These are phyloP conservation scores for Abrostola triplasia DNA, from an alignment of 2,888 invertebrate genomes.

Conservation along the genomic window DNA sequence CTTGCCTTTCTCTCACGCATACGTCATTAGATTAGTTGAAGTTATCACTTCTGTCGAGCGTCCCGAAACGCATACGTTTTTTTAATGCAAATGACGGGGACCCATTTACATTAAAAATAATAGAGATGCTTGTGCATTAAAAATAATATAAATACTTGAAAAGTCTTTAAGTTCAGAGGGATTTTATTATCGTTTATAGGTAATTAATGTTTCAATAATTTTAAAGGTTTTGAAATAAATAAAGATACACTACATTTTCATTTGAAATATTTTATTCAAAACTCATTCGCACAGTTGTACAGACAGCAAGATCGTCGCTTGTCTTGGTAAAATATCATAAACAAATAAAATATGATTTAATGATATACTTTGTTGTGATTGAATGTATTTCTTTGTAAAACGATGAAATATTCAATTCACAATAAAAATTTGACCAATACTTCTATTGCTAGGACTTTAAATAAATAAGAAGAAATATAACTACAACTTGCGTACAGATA, in stretches of 20 bases:
- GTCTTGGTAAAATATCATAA: slow-evolving; percentile 76
- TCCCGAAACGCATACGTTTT: too few relatives aligned
- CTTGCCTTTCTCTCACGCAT: too few relatives aligned
- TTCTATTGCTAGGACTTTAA: slow-evolving; percentile 84
- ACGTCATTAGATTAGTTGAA: too few relatives aligned
- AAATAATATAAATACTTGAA: too few relatives aligned
- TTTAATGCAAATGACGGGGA: too few relatives aligned
- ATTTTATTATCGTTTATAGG: not conserved
- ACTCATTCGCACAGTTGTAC: slow-evolving; percentile 82
- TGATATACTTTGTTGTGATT: slow-evolving; percentile 64
- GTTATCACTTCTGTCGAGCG: too few relatives aligned
- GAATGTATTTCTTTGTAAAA: slow-evolving; percentile 64
- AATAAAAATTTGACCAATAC: slow-evolving; percentile 70
- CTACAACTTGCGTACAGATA: slow-evolving; percentile 84
- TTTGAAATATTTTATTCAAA: slow-evolving; percentile 86
- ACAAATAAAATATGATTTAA: slow-evolving; percentile 70
- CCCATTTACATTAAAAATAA: too few relatives aligned
- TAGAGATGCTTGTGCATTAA: too few relatives aligned
- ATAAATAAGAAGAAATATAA: slow-evolving; percentile 86
- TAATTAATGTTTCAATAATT: not conserved
- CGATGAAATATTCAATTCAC: slow-evolving; percentile 67
- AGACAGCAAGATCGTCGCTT: slow-evolving; percentile 78
- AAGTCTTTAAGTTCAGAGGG: too few relatives aligned
- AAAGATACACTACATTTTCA: slow-evolving; percentile 55
- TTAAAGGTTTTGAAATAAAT: not conserved